Conservation (phyloP, 1,140 invertebrate genomes). For the Anoplophora glabripennis region DNA sequence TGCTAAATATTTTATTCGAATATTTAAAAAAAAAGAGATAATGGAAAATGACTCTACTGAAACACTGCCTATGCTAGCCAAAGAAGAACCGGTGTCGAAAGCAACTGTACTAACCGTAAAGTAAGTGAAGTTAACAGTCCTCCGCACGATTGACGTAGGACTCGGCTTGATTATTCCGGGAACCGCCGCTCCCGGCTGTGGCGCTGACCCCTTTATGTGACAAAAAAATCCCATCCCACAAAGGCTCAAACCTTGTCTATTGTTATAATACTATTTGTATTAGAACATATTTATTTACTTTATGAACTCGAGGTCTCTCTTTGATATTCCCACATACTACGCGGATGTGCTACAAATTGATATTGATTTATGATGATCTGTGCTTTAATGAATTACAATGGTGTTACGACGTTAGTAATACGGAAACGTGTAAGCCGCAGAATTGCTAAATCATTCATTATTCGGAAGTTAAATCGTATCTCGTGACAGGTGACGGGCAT, state of each 20-base stretch:
- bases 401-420: no score
- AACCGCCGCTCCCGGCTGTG: constrained; percentile 14
- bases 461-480: no score
- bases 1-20: no score
- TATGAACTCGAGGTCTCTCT: constrained; percentile 30
- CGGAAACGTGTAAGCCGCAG: no score
- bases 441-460: no score
- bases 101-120: not conserved
- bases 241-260: constrained; percentile 29
- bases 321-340: constrained; percentile 38
- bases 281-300: constrained; percentile 37
- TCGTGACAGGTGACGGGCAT: no score
- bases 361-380: no score
- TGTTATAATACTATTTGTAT: constrained; percentile 35
- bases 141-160: constrained; percentile 12
- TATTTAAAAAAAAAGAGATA: no score
- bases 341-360: constrained; percentile 29
- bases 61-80: no score
- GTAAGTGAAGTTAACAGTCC: constrained; percentile 2
- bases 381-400: no score
- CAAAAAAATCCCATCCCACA: constrained; percentile 11
- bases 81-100: no score
- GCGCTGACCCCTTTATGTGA: constrained; percentile 19
- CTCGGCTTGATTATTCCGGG: constrained; percentile 18
- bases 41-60: no score